A percentile compares a stretch with the other conserved stretches of the same genome.
These are phyloP conservation scores for Lagorchestes hirsutus DNA, from an alignment of 2,797 vertebrate genomes.

Conservation along the genomic window DNA sequence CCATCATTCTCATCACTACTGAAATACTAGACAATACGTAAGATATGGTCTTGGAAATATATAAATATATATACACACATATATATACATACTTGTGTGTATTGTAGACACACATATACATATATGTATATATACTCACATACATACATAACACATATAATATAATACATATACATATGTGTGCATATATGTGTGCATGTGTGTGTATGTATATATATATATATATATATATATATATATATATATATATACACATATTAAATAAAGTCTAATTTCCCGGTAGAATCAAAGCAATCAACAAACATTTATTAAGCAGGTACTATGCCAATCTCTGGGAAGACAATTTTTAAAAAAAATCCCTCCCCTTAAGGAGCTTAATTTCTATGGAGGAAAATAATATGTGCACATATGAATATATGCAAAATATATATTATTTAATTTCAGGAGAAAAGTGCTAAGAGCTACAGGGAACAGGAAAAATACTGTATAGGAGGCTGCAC, in stretches of 20 bases:
- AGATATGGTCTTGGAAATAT: not conserved
- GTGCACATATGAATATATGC: not conserved
- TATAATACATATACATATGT: too few species aligned
- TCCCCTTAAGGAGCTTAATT: not conserved
- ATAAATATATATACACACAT: too few species aligned
- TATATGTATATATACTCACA: too few species aligned
- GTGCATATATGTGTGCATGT: too few species aligned
- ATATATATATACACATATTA: not conserved
- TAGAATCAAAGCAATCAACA: not conserved
- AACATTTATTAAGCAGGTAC: not conserved
- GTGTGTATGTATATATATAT: too few species aligned
- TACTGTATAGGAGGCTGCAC: not conserved
- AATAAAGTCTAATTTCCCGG: not conserved
- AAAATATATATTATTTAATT: not conserved
- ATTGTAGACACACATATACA: too few species aligned
- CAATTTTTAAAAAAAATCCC: too few species aligned
- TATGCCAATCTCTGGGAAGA: not conserved
- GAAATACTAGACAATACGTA: not conserved
- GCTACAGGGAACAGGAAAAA: not conserved
- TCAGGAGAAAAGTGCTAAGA: not conserved
- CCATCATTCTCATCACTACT: not conserved
- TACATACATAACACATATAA: too few species aligned
- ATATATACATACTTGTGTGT: too few species aligned
- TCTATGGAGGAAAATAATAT: not conserved
- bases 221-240: too few species aligned